Conservation (phyloP, 2,797 vertebrate genomes). For the Xyrichtys novacula region DNA sequence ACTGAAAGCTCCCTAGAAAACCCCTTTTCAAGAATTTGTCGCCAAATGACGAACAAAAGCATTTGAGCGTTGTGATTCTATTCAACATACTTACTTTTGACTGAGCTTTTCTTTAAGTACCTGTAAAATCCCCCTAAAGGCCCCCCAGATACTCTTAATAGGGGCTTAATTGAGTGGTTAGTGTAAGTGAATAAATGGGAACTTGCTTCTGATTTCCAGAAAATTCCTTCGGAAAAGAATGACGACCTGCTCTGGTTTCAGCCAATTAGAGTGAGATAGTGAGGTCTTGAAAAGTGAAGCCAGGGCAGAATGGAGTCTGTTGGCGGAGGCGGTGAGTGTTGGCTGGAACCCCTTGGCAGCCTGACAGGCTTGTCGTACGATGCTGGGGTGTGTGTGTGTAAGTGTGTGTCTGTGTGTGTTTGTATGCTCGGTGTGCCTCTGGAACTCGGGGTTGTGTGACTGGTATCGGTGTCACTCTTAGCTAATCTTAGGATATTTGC, state of each 20-base stretch:
- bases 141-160: conserved; percentile 29
- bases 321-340: conserved; percentile 72
- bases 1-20: conserved; percentile 16
- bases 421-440: conserved; percentile 18
- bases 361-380: conserved; percentile 65
- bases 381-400: conserved; percentile 37
- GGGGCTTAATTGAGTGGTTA: conserved; percentile 56
- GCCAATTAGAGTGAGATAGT: conserved; percentile 82
- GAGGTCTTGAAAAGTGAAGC: conserved; percentile 77
- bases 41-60: neutral
- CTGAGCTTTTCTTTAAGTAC: conserved; percentile 4
- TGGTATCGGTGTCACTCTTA: conserved; percentile 74
- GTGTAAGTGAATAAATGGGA: conserved; percentile 51
- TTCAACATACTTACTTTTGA: neutral
- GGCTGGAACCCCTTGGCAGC: conserved; percentile 77
- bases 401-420: conserved; percentile 25
- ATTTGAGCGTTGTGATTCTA: neutral
- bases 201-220: conserved; percentile 65
- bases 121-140: conserved; percentile 9
- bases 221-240: conserved; percentile 60
- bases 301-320: conserved; percentile 73
- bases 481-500: conserved; percentile 76
- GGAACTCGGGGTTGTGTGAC: conserved; percentile 44
- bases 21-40: conserved; percentile 1
- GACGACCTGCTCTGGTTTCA: conserved; percentile 76